phyloP scores from a whole-genome alignment of 2,888 invertebrate species.

The Acanthosepion pharaonis region DNA sequence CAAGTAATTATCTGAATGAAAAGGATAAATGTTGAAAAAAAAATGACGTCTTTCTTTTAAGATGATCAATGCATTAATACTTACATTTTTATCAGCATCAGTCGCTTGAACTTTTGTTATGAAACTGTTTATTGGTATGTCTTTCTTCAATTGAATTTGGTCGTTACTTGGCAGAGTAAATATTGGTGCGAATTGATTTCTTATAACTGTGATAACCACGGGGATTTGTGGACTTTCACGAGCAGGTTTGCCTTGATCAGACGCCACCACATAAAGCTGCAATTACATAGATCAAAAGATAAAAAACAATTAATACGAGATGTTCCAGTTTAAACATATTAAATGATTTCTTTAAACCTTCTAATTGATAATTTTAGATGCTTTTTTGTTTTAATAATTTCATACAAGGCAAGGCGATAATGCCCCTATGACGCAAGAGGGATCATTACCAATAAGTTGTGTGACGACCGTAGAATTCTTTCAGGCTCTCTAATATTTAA shows the following conservation, averaged over 20 bases:
- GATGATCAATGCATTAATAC: not conserved
- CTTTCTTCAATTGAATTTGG: not conserved
- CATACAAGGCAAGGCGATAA: too few relatives aligned
- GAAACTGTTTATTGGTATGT: rapidly evolving
- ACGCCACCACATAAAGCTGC: constrained; percentile 51
- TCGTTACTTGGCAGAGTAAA: constrained; percentile 53
- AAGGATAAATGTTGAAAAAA: too few relatives aligned
- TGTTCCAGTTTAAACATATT: too few relatives aligned
- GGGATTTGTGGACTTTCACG: constrained; percentile 51
- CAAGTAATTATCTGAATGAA: too few relatives aligned
- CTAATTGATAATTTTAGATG: too few relatives aligned
- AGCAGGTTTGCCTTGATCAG: constrained; percentile 56
- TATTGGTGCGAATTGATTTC: constrained; percentile 55
- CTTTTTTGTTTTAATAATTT: too few relatives aligned
- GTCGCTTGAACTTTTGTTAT: not conserved
- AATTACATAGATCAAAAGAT: not conserved
- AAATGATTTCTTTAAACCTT: too few relatives aligned
- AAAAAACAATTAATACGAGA: not conserved
- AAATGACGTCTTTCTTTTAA: too few relatives aligned
- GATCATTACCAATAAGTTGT: too few relatives aligned
- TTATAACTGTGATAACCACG: constrained; percentile 58
- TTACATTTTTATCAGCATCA: not conserved
- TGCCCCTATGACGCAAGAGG: too few relatives aligned
- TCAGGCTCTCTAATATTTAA: too few relatives aligned
- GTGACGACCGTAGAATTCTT: too few relatives aligned